A percentile compares a stretch with the other conserved stretches of the same genome.
Evolutionary conservation across 2,888 invertebrate genomes (phyloP).

Genomic region (Andrena flavipes): DNA sequence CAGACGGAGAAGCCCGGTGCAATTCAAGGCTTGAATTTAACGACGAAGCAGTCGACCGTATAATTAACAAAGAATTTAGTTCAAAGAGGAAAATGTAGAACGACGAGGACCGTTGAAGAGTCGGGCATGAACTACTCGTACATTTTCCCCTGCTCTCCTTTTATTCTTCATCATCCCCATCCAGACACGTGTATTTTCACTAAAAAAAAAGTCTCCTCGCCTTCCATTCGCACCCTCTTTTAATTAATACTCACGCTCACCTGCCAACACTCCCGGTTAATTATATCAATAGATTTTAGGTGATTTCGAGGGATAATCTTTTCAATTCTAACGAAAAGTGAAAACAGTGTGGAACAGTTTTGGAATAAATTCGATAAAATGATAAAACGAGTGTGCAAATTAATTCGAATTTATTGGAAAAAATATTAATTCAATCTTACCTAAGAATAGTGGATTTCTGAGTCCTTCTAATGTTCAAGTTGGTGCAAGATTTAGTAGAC

Average conservation of each 20-base stretch:
- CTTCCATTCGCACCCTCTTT: slow-evolving; percentile 28
- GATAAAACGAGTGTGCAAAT: no score
- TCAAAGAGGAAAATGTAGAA: slow-evolving; percentile 62
- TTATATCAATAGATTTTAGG: slow-evolving; percentile 15
- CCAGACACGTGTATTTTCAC: slow-evolving; percentile 39
- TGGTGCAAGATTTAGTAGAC: no score
- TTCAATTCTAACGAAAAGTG: background rate
- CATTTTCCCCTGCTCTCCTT: slow-evolving; percentile 45
- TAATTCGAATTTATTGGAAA: no score
- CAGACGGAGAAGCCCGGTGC: slow-evolving; percentile 15
- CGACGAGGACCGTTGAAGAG: slow-evolving; percentile 53
- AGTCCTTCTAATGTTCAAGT: no score
- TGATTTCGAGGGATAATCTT: background rate
- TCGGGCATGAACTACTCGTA: slow-evolving; percentile 51
- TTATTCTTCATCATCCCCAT: slow-evolving; percentile 39
- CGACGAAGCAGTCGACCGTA: slow-evolving; percentile 73
- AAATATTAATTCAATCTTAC: background rate
- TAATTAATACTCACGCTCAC: slow-evolving; percentile 37
- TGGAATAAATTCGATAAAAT: background rate
- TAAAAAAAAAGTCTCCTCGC: background rate
- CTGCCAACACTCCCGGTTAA: slow-evolving; percentile 31
- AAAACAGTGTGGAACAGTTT: background rate
- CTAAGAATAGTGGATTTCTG: no score
- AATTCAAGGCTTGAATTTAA: slow-evolving; percentile 73
- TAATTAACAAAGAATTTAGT: slow-evolving; percentile 76